phyloP scores from a whole-genome alignment of 2,797 vertebrate species.

The Sarcophilus harrisii region DNA sequence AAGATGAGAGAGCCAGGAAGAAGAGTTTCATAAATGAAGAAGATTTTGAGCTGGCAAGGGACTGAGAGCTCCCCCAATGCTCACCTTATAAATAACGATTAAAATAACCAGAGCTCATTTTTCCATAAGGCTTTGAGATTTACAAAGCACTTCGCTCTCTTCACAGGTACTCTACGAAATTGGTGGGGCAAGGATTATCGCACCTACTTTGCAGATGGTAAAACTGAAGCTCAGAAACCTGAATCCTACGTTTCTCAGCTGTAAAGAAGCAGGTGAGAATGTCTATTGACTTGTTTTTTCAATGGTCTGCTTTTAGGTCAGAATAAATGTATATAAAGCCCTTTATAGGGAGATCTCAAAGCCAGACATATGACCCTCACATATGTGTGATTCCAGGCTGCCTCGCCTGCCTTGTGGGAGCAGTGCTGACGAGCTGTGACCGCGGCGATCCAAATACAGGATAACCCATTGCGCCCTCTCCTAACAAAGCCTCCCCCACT shows the following conservation, averaged over 20 bases:
- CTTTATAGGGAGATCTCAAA: background rate
- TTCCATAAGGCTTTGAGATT: background rate
- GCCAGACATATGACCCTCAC: background rate
- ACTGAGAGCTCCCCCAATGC: background rate
- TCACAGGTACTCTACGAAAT: background rate
- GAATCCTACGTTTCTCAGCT: background rate
- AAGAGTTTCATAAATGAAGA: background rate
- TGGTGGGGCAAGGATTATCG: background rate
- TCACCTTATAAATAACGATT: background rate
- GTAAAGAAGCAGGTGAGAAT: background rate
- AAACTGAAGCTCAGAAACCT: background rate
- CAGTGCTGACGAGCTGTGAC: background rate
- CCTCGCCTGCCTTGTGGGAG: background rate
- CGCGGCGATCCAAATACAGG: background rate
- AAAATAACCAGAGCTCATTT: background rate
- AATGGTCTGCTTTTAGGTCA: background rate
- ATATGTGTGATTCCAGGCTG: background rate
- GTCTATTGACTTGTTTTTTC: background rate
- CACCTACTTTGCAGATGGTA: background rate
- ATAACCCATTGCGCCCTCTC: background rate
- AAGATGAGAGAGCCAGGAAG: conserved; percentile 6
- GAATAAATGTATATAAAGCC: background rate
- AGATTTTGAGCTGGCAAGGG: background rate
- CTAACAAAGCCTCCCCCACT: background rate
- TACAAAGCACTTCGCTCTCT: background rate